Base-by-base conservation (phyloP, 1,140 invertebrate genomes). In the Brachionus rotundiformis region DNA sequence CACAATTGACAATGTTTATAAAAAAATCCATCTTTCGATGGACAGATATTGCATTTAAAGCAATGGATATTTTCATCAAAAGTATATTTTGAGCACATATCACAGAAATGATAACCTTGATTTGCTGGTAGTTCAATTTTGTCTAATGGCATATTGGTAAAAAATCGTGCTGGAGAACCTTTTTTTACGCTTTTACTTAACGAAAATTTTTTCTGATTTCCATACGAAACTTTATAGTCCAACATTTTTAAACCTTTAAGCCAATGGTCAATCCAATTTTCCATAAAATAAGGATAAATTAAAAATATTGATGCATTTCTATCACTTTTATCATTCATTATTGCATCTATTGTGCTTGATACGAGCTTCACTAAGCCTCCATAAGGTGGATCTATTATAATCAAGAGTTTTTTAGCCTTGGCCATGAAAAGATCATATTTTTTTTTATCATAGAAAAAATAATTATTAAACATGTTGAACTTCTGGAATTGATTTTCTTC, bases 251-350 rank as follows among this genome's bases (percentile, higher is more conserved):
- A 81, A 23, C 41, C 19, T 23, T 29, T 29, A 16, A 81, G 27
- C 54, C 54, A 41, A 33, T 63, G 39, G 19, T 41, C 29, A 8
- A 81, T 81, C 79, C 79, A 81, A 16, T 13, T 81, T 63, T 81
- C 79, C 13, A 44, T 63, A 81, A 81, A 81, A 81, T 81, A 81
- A 36, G 79, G 79, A 68, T 81, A 63, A 31, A 81, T 11, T 16
- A 81, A 10, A 65, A 81, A 63, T 41, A 68, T 6, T 16, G 47
- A 59, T 7, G 4, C 7, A 27, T 79, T 23, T 39, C 10, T 13
- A 31, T 11, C 8, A 2, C 8, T 19, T n/a, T 27, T 19, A 81
- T 44, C 23, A 19, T 25, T 8, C 23, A 23, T 81, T 63, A 81
- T 81, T 19, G 23, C 16, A 27, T 63, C 10, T 44, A 81, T 33